phyloP scores from a whole-genome alignment of 2,888 invertebrate genomes.

The Thera obeliscata region DNA sequence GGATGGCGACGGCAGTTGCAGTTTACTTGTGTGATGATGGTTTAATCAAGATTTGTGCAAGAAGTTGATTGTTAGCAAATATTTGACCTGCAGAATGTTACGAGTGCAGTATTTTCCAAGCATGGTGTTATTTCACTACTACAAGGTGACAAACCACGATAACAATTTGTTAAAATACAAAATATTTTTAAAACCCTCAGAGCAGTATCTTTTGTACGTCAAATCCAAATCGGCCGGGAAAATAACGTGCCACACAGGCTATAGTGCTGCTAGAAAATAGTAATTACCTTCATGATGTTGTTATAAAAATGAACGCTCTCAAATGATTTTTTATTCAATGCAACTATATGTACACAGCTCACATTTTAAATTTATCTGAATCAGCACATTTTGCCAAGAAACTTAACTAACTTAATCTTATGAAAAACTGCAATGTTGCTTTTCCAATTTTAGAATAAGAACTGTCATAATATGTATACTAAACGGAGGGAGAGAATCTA shows the following conservation, averaged over 20 bases:
- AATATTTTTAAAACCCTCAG: too few relatives aligned
- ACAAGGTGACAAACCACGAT: too few relatives aligned
- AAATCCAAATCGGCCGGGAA: constrained; percentile 66
- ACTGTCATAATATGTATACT: too few relatives aligned
- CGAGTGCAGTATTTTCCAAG: neutral
- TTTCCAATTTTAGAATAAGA: too few relatives aligned
- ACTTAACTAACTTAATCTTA: too few relatives aligned
- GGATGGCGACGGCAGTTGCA: constrained; percentile 19
- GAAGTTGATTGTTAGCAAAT: constrained; percentile 11
- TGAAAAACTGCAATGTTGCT: neutral
- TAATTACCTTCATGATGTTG: constrained; percentile 63
- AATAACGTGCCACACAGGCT: constrained; percentile 68
- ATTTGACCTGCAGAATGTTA: constrained; percentile 11
- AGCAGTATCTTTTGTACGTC: constrained; percentile 42
- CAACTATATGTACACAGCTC: constrained; percentile 37
- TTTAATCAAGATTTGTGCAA: constrained; percentile 34
- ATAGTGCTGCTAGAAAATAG: constrained; percentile 63
- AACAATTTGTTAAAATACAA: too few relatives aligned
- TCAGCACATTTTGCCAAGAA: too few relatives aligned
- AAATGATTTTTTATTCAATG: constrained; percentile 30
- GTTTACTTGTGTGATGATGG: constrained; percentile 22
- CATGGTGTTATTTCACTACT: neutral
- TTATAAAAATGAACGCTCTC: constrained; percentile 57
- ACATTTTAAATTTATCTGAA: neutral
- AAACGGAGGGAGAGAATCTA: too few relatives aligned